Conservation (phyloP, 2,888 invertebrate genomes). For the Rhamphomyia laevipes region DNA sequence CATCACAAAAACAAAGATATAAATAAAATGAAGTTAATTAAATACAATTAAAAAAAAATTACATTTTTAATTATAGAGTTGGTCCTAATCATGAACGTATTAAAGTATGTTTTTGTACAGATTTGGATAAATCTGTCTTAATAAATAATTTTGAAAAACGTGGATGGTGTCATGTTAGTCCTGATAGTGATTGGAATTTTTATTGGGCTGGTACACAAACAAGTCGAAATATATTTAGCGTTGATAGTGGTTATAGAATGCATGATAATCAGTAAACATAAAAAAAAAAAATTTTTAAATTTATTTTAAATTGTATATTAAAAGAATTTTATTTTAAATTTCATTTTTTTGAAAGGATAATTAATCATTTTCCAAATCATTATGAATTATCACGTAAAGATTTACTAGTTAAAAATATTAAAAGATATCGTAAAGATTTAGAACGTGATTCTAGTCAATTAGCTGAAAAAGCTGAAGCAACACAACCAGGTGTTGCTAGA, state of each 20-base stretch:
- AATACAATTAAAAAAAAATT: no score
- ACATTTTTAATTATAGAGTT: conserved; percentile 15
- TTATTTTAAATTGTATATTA: not conserved
- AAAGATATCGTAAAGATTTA: conserved; percentile 82
- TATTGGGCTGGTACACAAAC: conserved; percentile 91
- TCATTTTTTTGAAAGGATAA: no score
- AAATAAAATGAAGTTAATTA: no score
- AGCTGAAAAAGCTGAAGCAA: conserved; percentile 57
- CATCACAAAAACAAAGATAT: no score
- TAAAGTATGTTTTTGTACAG: conserved; percentile 34
- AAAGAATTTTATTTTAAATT: conserved; percentile 14
- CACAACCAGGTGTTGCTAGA: conserved; percentile 49
- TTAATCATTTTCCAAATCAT: conserved; percentile 95
- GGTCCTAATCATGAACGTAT: conserved; percentile 22
- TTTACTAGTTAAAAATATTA: conserved; percentile 89
- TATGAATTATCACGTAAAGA: conserved; percentile 93
- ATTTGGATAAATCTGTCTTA: conserved; percentile 83
- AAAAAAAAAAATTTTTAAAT: conserved; percentile 17
- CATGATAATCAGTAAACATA: conserved; percentile 84
- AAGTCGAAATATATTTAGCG: conserved; percentile 82
- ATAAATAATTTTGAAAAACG: conserved; percentile 85
- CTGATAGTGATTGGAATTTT: conserved; percentile 92
- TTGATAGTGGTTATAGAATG: conserved; percentile 85
- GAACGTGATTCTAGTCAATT: conserved; percentile 81
- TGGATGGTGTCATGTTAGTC: conserved; percentile 70